A percentile compares a stretch with the other conserved stretches of the same genome.
Evolutionary conservation across 1,140 invertebrate genomes (phyloP).

Genomic region (Arctopsyche grandis): DNA sequence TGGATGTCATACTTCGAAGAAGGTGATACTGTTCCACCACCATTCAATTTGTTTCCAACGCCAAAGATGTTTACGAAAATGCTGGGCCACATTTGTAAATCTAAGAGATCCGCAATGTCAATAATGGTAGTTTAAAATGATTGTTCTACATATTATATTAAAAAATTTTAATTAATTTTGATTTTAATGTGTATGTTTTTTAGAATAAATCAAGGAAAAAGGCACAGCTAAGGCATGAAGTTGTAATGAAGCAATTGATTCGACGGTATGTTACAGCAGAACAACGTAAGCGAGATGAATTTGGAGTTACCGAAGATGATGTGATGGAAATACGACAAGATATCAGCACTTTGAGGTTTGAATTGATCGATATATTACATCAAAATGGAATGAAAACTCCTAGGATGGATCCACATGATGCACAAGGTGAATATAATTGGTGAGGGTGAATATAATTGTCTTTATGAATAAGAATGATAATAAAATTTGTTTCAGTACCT

Average conservation of each 20-base stretch:
- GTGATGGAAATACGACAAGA: constrained; percentile 96
- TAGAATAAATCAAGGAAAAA: constrained; percentile 79
- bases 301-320: constrained; percentile 93
- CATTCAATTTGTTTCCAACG: constrained; percentile 89
- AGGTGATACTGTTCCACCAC: constrained; percentile 84
- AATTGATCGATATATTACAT: constrained; percentile 87
- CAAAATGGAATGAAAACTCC: constrained; percentile 86
- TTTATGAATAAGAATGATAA: constrained; percentile 10
- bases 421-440: constrained; percentile 63
- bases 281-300: constrained; percentile 83
- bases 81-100: too few species aligned
- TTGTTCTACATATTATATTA: constrained; percentile 56
- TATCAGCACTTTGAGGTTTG: constrained; percentile 85
- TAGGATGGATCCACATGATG: constrained; percentile 71
- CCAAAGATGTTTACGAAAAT: too few species aligned
- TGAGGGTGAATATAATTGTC: neutral
- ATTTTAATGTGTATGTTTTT: neutral
- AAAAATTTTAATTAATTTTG: neutral
- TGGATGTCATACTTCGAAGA: constrained; percentile 95
- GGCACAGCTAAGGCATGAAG: constrained; percentile 74
- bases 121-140: constrained; percentile 64
- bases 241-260: constrained; percentile 81
- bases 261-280: constrained; percentile 85
- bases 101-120: constrained; percentile 68
- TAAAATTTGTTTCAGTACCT: constrained; percentile 66